Base-by-base conservation (phyloP, 92 coral and sea anemone genomes). In the Zoanthus gigantus region DNA sequence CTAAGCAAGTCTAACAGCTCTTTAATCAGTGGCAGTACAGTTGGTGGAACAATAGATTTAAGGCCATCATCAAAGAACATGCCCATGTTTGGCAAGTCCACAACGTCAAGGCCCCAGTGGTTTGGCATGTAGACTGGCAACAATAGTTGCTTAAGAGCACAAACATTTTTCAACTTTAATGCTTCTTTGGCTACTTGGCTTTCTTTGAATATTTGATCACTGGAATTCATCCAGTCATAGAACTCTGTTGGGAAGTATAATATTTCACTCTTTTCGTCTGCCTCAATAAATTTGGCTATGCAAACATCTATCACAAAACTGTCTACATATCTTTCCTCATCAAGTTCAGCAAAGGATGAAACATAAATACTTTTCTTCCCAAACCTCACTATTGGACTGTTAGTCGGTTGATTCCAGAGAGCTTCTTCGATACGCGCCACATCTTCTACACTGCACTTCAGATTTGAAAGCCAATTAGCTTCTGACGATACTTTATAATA, bases 31-130 rank as follows among this genome's bases (percentile, higher is more conserved):
- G 66, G 80, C 1, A 86, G 89, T 8, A 76, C 23, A 10, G 68
- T 78, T 47, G 44, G 17, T 5, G 91, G 89, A 47, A 78, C 82
- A 34, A 23, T 8, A 37, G 74, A 50, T n/a, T 76, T 34, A 60
- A 91, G 71, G 78, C 94, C 92, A 84, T 88, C 94, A 79, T 91
- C 91, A 88, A 91, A 91, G 57, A 34, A 58, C n/a, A 85, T 10
- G 29, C 79, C 68, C 50, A 15, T 28, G 28, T 73, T 85, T 10
- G 77, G 68, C 23, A 90, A 50, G 77, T 91, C 87, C 9, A 66
- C 72, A 61, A 83, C 78, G 13, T 79, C 69, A 14, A 88, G 77
- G 29, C 92, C 91, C 81, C 66, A 69, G 77, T 34, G 66, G 47
- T 9, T 87, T 7, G 78, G 34, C 48, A 3, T 82, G 48, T 81